Evolutionary conservation across 2,888 invertebrate species (phyloP).

Genomic region (Spodoptera littoralis): DNA sequence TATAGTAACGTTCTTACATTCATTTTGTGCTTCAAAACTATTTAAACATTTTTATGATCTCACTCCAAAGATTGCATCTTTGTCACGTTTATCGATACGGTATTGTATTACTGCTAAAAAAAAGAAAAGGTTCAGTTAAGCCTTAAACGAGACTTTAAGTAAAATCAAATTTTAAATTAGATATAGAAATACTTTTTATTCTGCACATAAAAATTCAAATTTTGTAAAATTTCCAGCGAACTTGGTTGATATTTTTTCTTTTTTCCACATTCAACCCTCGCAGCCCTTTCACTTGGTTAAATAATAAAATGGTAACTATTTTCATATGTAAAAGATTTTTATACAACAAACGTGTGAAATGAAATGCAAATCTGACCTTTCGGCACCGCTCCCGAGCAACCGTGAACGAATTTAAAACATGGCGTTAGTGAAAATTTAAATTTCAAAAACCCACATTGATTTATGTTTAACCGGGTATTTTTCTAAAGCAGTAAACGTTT

Average conservation of each 20-base stretch:
- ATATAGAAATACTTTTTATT: no score
- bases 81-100: conserved; percentile 20
- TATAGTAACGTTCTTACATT: neutral
- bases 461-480: conserved; percentile 26
- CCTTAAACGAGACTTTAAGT: neutral
- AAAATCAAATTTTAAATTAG: no score
- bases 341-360: conserved; percentile 43
- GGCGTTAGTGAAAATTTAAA: conserved; percentile 40
- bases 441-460: conserved; percentile 23
- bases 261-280: neutral
- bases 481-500: conserved; percentile 3
- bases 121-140: neutral
- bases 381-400: conserved; percentile 29
- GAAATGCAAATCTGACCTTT: conserved; percentile 65
- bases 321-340: conserved; percentile 32
- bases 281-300: neutral
- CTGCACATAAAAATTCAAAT: no score
- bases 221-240: no score
- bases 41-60: conserved; percentile 1
- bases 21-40: conserved; percentile 1
- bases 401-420: conserved; percentile 40
- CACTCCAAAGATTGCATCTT: neutral
- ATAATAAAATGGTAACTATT: conserved; percentile 11
- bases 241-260: neutral
- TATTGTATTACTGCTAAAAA: neutral